Conservation (phyloP, 2,888 invertebrate species). For the Ypsolopha sequella region DNA sequence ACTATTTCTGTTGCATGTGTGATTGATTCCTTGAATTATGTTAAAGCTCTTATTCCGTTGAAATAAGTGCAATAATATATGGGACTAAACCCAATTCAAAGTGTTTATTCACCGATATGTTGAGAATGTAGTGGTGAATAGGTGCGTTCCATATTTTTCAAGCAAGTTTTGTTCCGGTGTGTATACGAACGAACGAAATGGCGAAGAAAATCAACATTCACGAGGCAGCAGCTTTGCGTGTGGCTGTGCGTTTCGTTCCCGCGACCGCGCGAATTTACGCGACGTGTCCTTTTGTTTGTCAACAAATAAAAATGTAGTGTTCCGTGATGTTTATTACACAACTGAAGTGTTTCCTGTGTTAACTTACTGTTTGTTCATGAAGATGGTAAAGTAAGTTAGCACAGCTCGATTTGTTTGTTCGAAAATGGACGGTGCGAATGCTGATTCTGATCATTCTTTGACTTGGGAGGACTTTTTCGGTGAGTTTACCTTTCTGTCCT, state of each 20-base stretch:
- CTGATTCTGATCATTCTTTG: slow-evolving; percentile 77
- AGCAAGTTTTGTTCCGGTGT: not conserved
- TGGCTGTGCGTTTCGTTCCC: slow-evolving; percentile 24
- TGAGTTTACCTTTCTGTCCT: slow-evolving; percentile 35
- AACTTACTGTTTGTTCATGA: slow-evolving; percentile 19
- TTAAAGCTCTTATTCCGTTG: too few species aligned
- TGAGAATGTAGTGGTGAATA: not conserved
- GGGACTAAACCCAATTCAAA: too few species aligned
- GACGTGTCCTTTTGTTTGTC: slow-evolving; percentile 53
- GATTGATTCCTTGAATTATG: too few species aligned
- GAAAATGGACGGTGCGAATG: slow-evolving; percentile 66
- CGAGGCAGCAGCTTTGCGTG: slow-evolving; percentile 26
- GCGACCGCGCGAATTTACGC: slow-evolving; percentile 23
- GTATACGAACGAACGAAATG: not conserved
- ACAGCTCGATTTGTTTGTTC: slow-evolving; percentile 24
- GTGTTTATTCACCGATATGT: too few species aligned
- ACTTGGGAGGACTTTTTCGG: slow-evolving; percentile 82
- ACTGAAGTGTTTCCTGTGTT: slow-evolving; percentile 7
- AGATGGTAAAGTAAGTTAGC: slow-evolving; percentile 30
- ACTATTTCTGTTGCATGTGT: too few species aligned
- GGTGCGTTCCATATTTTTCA: not conserved
- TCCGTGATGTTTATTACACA: slow-evolving; percentile 27
- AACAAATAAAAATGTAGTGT: slow-evolving; percentile 37
- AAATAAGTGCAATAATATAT: too few species aligned
- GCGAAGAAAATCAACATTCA: slow-evolving; percentile 28